phyloP scores from a whole-genome alignment of 2,888 invertebrate species.

The Heliconius ethilla region DNA sequence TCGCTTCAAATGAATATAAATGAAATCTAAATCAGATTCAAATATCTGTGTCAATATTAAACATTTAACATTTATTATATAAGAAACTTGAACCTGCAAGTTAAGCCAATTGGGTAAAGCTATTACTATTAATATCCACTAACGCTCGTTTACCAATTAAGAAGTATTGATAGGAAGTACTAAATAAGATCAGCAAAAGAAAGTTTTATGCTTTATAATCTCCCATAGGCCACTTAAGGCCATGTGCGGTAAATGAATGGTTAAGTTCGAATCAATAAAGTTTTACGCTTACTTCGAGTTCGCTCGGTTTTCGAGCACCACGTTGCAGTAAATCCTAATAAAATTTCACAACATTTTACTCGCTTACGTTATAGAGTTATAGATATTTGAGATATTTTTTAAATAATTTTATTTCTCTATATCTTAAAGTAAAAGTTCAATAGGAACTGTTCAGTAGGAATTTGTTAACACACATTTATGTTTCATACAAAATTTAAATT shows the following conservation, averaged over 20 bases:
- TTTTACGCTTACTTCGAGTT: conserved; percentile 27
- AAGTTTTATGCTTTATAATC: conserved; percentile 15
- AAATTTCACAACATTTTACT: conserved; percentile 10
- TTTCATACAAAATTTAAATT: background rate
- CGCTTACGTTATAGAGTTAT: background rate
- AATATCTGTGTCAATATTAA: too few relatives aligned
- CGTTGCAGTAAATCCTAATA: conserved; percentile 8
- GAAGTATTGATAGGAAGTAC: background rate
- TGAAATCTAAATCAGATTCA: too few relatives aligned
- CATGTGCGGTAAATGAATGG: conserved; percentile 26
- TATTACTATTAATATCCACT: background rate
- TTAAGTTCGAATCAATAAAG: conserved; percentile 25
- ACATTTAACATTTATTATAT: too few relatives aligned
- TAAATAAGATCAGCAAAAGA: conserved; percentile 1
- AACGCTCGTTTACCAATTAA: background rate
- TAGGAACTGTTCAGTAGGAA: too few relatives aligned
- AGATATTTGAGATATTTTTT: background rate
- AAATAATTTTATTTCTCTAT: background rate
- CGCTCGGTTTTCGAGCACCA: background rate
- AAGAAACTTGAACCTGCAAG: too few relatives aligned
- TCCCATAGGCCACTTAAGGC: conserved; percentile 2
- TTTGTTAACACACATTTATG: too few relatives aligned
- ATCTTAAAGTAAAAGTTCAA: too few relatives aligned
- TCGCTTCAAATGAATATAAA: too few relatives aligned
- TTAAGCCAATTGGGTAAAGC: too few relatives aligned